These are phyloP conservation scores for Cherax destructor DNA, from an alignment of 1,140 invertebrate species.

Conservation along the genomic window DNA sequence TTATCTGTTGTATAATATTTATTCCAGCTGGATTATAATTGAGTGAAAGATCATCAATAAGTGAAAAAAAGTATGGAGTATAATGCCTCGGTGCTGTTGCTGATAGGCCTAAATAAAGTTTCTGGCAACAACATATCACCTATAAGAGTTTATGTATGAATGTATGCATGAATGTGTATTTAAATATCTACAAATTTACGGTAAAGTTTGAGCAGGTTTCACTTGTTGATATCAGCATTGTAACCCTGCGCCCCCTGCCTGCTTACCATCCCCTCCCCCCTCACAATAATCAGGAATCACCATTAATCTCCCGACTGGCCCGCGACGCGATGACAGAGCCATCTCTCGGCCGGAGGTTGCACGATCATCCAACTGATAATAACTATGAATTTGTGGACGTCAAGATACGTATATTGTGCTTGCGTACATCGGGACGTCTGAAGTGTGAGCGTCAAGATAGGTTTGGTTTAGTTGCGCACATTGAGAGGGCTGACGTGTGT, in stretches of 20 bases:
- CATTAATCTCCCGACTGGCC: slow-evolving; percentile 39
- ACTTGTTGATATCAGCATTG: background rate
- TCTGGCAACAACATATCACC: background rate
- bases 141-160: background rate
- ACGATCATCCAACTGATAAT: slow-evolving; percentile 32
- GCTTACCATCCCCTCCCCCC: slow-evolving; percentile 9
- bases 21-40: slow-evolving; percentile 40
- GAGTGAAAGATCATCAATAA: slow-evolving; percentile 28
- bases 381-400: slow-evolving; percentile 24
- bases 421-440: background rate
- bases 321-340: slow-evolving; percentile 51
- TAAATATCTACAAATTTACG: background rate
- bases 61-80: slow-evolving; percentile 36
- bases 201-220: background rate
- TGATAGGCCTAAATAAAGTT: background rate
- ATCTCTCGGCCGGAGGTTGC: slow-evolving; percentile 48
- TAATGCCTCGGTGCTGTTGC: background rate
- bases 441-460: no score
- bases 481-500: no score
- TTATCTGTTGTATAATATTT: slow-evolving; percentile 37
- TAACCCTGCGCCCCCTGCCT: background rate
- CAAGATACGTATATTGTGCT: background rate
- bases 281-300: slow-evolving; percentile 44
- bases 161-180: background rate
- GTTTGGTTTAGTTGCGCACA: no score